A percentile compares a stretch with the other conserved stretches of the same genome.
phyloP scores from a whole-genome alignment of 2,113 vertebrate genomes.

The Hemiprocne comata region DNA sequence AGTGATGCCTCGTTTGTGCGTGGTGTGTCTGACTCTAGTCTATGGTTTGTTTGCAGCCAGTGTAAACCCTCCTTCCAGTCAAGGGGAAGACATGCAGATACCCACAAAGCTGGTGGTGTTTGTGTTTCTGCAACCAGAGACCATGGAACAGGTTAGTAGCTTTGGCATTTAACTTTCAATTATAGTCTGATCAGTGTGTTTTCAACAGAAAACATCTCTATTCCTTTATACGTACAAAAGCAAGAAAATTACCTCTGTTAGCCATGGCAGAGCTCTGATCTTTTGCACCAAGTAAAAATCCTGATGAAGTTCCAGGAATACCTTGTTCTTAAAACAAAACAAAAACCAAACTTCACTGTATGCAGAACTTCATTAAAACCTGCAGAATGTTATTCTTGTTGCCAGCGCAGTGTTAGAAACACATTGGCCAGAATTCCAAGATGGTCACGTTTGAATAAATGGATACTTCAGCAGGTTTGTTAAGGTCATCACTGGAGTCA shows the following conservation, averaged over 20 bases:
- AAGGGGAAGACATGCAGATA: background rate
- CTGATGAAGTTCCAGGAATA: background rate
- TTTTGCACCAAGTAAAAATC: background rate
- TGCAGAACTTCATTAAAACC: background rate
- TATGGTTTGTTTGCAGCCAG: background rate
- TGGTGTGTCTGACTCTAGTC: accelerated
- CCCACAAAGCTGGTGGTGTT: background rate
- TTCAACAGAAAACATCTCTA: background rate
- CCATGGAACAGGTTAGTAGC: background rate
- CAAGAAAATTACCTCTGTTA: background rate
- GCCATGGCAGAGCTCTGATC: background rate
- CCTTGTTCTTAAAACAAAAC: background rate
- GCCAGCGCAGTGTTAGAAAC: background rate
- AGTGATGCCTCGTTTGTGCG: accelerated
- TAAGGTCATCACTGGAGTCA: background rate
- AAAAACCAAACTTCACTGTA: background rate
- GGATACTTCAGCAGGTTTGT: background rate
- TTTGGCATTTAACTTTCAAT: background rate
- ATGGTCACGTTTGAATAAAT: background rate
- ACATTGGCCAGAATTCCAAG: background rate
- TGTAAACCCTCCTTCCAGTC: background rate
- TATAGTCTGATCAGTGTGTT: background rate
- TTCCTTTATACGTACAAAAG: background rate
- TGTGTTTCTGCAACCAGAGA: background rate
- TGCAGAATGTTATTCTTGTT: background rate